Percentiles rank a stretch among this genome's conserved stretches.
phyloP scores from a whole-genome alignment of 2,113 vertebrate species.

The Heterocephalus glaber region DNA sequence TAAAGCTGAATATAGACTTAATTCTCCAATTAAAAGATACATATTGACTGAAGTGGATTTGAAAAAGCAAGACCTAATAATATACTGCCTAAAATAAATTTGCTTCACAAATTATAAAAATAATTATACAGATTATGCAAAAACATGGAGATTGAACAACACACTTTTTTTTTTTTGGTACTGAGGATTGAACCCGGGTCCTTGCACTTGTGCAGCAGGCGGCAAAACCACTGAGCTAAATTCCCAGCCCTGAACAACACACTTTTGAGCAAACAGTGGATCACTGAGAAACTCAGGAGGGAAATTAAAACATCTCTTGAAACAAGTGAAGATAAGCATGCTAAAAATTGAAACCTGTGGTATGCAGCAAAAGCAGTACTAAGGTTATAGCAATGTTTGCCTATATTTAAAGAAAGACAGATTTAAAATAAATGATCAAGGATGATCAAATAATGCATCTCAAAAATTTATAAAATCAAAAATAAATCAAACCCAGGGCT shows the following conservation, averaged over 20 bases:
- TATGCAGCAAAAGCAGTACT: not conserved
- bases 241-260: too few species aligned
- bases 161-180: too few species aligned
- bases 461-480: not conserved
- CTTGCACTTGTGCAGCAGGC: too few species aligned
- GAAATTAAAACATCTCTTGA: not conserved
- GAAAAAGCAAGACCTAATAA: not conserved
- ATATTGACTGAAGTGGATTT: not conserved
- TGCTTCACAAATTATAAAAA: not conserved
- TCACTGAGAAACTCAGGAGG: not conserved
- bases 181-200: too few species aligned
- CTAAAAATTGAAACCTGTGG: not conserved
- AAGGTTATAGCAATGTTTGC: not conserved
- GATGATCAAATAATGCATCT: not conserved
- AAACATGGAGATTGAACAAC: not conserved
- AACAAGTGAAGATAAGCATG: not conserved
- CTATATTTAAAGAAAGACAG: not conserved
- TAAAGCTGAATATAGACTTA: not conserved
- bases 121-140: not conserved
- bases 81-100: not conserved
- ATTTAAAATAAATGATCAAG: not conserved
- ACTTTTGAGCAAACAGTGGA: not conserved
- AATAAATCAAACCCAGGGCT: not conserved
- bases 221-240: too few species aligned
- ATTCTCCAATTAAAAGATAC: not conserved